Conservation (phyloP, 1,140 invertebrate species). For the Ectropis grisescens region DNA sequence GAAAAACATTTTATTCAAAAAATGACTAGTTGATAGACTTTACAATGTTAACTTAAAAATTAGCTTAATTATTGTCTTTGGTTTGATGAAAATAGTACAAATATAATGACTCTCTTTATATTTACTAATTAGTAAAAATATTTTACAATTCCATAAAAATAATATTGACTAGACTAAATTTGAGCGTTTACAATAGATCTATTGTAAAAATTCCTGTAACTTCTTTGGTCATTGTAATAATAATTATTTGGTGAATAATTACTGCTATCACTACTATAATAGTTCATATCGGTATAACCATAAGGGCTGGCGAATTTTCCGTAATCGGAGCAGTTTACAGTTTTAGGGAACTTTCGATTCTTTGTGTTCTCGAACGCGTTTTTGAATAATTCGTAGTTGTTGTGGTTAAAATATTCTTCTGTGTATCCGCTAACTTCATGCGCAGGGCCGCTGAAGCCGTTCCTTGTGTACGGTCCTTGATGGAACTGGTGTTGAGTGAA, state of each 20-base stretch:
- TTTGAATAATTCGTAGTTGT: conserved; percentile 72
- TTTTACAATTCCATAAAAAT: neutral
- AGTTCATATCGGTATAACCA: conserved; percentile 32
- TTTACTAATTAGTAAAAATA: neutral
- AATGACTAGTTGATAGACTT: conserved; percentile 17
- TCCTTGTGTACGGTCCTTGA: conserved; percentile 10
- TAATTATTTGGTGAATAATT: conserved; percentile 35
- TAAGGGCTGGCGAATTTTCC: conserved; percentile 26
- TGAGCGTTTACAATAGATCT: conserved; percentile 49
- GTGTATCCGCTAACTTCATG: neutral
- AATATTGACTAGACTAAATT: conserved; percentile 31
- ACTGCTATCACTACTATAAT: conserved; percentile 24
- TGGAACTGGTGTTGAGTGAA: conserved; percentile 30
- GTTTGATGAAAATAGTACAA: no score
- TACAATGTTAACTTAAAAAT: conserved; percentile 3
- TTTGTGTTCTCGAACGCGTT: conserved; percentile 72
- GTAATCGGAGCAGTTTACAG: conserved; percentile 23
- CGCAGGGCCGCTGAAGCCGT: neutral
- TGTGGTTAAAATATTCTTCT: conserved; percentile 54
- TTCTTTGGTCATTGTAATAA: conserved; percentile 52
- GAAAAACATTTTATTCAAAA: conserved; percentile 14
- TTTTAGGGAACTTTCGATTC: conserved; percentile 30
- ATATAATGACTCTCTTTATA: no score
- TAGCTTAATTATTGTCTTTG: conserved; percentile 15
- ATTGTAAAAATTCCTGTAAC: conserved; percentile 42